Evolutionary conservation across 2,888 invertebrate species (phyloP).

Genomic region (Allophyes oxyacanthae): DNA sequence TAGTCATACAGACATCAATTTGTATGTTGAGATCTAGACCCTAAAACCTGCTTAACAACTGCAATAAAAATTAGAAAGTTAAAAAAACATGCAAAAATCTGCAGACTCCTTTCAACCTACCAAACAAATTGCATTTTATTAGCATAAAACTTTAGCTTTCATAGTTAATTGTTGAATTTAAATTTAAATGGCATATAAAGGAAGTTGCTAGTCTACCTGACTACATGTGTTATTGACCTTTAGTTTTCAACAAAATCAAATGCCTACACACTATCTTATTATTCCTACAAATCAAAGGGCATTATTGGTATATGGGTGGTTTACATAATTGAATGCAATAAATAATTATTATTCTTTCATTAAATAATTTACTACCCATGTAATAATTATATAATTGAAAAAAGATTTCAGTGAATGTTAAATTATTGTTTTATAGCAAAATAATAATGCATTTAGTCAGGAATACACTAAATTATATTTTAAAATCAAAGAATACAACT

Average conservation of each 20-base stretch:
- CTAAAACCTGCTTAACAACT: constrained; percentile 83
- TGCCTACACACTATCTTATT: constrained; percentile 6
- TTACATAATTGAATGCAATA: too few relatives aligned
- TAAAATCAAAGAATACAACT: constrained; percentile 49
- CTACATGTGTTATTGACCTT: constrained; percentile 72
- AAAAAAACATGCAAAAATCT: constrained; percentile 80
- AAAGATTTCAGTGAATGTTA: constrained; percentile 8
- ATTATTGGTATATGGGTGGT: constrained; percentile 4
- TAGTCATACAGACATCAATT: constrained; percentile 59
- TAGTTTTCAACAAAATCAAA: constrained; percentile 58
- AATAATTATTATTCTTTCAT: too few relatives aligned
- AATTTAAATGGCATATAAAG: constrained; percentile 71
- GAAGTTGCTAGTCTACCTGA: constrained; percentile 65
- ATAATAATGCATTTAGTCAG: constrained; percentile 20
- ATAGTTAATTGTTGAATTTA: constrained; percentile 78
- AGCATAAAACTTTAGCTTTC: constrained; percentile 85
- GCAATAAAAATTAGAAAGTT: constrained; percentile 85
- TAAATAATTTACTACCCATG: too few relatives aligned
- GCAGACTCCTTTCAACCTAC: constrained; percentile 85
- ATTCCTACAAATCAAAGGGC: constrained; percentile 27
- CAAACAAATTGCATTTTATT: constrained; percentile 87
- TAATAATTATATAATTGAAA: too few relatives aligned
- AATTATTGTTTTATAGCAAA: constrained; percentile 16
- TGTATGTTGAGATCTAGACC: constrained; percentile 73
- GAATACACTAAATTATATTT: constrained; percentile 50